phyloP scores from a whole-genome alignment of 2,888 invertebrate species.

The Phyllotreta striolata region DNA sequence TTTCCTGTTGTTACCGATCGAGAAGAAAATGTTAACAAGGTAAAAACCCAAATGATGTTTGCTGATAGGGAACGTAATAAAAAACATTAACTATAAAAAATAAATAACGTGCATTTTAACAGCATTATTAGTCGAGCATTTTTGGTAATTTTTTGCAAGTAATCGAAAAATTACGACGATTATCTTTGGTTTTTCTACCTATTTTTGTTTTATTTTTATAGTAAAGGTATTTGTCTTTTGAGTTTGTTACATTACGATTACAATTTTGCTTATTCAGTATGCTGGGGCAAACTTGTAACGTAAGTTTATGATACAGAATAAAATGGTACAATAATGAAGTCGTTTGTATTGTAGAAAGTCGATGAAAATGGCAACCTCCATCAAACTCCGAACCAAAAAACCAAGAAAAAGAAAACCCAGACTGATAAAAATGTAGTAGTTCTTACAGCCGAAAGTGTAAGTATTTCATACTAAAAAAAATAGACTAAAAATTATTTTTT shows the following conservation, averaged over 20 bases:
- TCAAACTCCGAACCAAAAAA: conserved; percentile 63
- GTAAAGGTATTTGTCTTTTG: no score
- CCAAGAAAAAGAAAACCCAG: conserved; percentile 68
- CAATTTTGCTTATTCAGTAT: no score
- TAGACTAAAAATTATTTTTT: not conserved
- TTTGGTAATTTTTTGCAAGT: no score
- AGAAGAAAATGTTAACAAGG: conserved; percentile 21
- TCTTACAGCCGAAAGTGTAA: conserved; percentile 61
- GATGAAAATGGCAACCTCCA: conserved; percentile 84
- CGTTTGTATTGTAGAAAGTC: conserved; percentile 66
- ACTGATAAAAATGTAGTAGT: conserved; percentile 61
- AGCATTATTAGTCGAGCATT: no score
- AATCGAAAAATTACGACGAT: no score
- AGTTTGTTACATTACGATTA: no score
- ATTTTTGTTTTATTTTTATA: no score
- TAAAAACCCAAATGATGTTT: conserved; percentile 8
- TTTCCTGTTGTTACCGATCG: conserved; percentile 27
- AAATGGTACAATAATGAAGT: not conserved
- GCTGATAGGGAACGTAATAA: not conserved
- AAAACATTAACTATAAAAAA: no score
- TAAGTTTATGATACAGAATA: no score
- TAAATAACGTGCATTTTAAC: no score
- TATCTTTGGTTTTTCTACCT: no score
- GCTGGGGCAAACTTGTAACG: no score
- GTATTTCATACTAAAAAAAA: conserved; percentile 35